These are phyloP conservation scores for Bombus picipes DNA, from an alignment of 1,140 invertebrate genomes.

Conservation along the genomic window DNA sequence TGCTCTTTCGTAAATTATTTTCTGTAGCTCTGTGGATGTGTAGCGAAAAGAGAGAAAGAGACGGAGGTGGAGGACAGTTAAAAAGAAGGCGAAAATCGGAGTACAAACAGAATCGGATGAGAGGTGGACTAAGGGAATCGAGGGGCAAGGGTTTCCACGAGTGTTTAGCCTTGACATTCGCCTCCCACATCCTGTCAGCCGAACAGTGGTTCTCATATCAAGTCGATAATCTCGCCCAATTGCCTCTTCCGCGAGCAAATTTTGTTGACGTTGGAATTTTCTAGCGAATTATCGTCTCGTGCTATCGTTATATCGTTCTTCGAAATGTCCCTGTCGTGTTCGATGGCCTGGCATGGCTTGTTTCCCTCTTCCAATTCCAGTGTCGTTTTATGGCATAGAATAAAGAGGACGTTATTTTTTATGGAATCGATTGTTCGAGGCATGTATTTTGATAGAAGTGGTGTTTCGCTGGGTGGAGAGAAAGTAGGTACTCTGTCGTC, in stretches of 20 bases:
- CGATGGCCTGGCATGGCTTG: too few relatives aligned
- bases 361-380: too few relatives aligned
- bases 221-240: too few relatives aligned
- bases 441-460: too few relatives aligned
- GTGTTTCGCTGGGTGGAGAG: too few relatives aligned
- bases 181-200: constrained; percentile 71
- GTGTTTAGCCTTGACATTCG: constrained; percentile 74
- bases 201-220: constrained; percentile 64
- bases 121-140: constrained; percentile 8
- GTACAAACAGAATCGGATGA: constrained; percentile 68
- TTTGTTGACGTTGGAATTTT: neutral
- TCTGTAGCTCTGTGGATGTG: constrained; percentile 41
- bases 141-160: constrained; percentile 55
- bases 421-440: too few relatives aligned
- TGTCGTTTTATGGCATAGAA: too few relatives aligned
- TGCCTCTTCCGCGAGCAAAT: neutral
- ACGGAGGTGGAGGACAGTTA: constrained; percentile 21
- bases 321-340: too few relatives aligned
- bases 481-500: too few relatives aligned
- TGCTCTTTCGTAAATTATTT: constrained; percentile 62
- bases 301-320: too few relatives aligned
- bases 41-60: neutral
- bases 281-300: too few relatives aligned
- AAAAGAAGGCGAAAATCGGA: constrained; percentile 70
- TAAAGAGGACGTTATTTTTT: too few relatives aligned